Base-by-base conservation (phyloP, 2,888 invertebrate genomes). In the Neoitamus cyanurus region DNA sequence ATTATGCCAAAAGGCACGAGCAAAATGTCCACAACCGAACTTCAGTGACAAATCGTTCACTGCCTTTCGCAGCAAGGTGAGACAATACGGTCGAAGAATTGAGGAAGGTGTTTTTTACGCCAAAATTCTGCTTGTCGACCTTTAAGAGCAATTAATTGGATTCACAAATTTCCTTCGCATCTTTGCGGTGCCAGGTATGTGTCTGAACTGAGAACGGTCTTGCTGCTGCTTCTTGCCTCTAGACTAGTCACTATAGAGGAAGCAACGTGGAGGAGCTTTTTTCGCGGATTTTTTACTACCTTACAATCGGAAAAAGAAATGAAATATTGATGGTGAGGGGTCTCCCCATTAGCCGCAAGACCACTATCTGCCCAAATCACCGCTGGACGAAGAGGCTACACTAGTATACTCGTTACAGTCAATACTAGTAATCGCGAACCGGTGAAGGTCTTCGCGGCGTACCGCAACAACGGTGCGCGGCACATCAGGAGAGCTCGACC, bases 371-470 rank as follows among this genome's bases (percentile, higher is more conserved):
- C 4, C 15, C 15, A 42, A n/a, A 42, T 13, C 31, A 5, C 31
- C 31, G 31, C 31, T 31, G 4, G n/a, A n/a, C n/a, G 34, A 34
- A 34, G 34, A 5, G 34, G 34, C 34, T 34, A 34, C 7, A 34
- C 34, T 34, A 7, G 3, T 34, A 34, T 34, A 34, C 34, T 34
- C 34, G 34, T 34, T 34, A 34, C 11, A 30, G 31, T n/a, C n/a
- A n/a, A 34, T 68, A 3, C 70, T 25, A 75, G 75, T 75, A 2
- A 75, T 42, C 75, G 75, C 20, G 31, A 1, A 34, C 78, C 34
- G 78, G 78, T 78, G 78, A 78, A 78, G 78, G 78, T 78, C 78
- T 78, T 58, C 37, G 9, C 20, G 36, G n/a, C 37, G 37, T 37
- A 30, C 6, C 42, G 42, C 42, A 42, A 42, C 28, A 36, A 13